Evolutionary conservation across 2,113 vertebrate genomes (phyloP).

Genomic region (Trogon surrucura): DNA sequence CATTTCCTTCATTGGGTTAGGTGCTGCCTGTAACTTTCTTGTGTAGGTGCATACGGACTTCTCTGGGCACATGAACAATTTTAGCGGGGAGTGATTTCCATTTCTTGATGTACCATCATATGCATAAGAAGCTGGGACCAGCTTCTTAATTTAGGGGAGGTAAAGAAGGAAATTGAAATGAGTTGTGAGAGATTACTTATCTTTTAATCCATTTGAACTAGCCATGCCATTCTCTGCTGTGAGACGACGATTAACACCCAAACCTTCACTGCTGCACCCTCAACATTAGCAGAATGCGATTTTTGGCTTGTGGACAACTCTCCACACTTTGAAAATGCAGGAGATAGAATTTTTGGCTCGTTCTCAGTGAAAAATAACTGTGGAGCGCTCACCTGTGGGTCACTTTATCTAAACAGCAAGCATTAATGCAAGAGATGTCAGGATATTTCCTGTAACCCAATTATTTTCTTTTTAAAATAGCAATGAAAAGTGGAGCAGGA

Average conservation of each 20-base stretch:
- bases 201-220: not conserved
- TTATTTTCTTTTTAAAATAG: slow-evolving; percentile 36
- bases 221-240: not conserved
- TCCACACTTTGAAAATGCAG: not conserved
- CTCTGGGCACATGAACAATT: not conserved
- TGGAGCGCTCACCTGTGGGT: not conserved
- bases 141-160: not conserved
- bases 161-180: not conserved
- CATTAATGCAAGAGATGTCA: not conserved
- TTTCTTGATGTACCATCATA: not conserved
- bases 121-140: not conserved
- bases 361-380: not conserved
- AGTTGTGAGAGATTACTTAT: not conserved
- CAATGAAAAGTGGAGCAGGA: slow-evolving; percentile 13
- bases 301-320: not conserved
- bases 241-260: not conserved
- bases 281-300: not conserved
- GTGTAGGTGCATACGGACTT: not conserved
- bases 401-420: not conserved
- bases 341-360: not conserved
- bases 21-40: not conserved
- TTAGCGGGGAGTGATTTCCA: not conserved
- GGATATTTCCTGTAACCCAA: not conserved
- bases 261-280: not conserved
- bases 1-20: not conserved